Conservation (phyloP, 1,140 invertebrate species). For the Microvelia longipes region DNA sequence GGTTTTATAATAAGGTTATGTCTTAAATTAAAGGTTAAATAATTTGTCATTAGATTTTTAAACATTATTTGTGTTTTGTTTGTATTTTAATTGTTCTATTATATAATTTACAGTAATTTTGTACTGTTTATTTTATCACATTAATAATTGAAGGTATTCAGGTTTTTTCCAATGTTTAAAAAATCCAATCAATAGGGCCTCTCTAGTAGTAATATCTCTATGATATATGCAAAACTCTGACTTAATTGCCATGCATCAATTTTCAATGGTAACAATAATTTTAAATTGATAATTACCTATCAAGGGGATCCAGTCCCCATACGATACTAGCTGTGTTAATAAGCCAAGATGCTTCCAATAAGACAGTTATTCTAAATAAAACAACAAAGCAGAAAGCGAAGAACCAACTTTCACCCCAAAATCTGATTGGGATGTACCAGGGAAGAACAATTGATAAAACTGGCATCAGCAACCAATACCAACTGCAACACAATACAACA, state of each 20-base stretch:
- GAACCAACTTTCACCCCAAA: conserved; percentile 48
- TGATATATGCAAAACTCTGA: neutral
- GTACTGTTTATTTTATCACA: too few species aligned
- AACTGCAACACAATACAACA: too few species aligned
- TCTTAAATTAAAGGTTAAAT: too few species aligned
- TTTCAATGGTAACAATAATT: too few species aligned
- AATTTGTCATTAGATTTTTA: too few species aligned
- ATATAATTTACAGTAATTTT: too few species aligned
- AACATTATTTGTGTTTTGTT: too few species aligned
- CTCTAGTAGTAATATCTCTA: neutral
- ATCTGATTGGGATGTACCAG: conserved; percentile 53
- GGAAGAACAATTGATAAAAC: conserved; percentile 51
- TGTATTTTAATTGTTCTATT: too few species aligned
- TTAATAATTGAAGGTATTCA: too few species aligned
- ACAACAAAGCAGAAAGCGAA: conserved; percentile 45
- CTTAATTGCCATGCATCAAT: neutral
- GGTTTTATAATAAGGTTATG: too few species aligned
- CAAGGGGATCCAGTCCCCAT: conserved; percentile 50
- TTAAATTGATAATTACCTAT: conserved; percentile 61
- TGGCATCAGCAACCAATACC: conserved; percentile 50
- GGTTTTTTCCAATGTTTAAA: too few species aligned
- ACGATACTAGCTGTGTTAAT: conserved; percentile 50
- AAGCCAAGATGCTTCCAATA: conserved; percentile 32
- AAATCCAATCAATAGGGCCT: too few species aligned
- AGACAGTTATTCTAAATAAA: conserved; percentile 45